Evolutionary conservation across 1,140 invertebrate species (phyloP), one percentile per base, ranked within the genome.

Genomic region (Meteorus sp.): DNA sequence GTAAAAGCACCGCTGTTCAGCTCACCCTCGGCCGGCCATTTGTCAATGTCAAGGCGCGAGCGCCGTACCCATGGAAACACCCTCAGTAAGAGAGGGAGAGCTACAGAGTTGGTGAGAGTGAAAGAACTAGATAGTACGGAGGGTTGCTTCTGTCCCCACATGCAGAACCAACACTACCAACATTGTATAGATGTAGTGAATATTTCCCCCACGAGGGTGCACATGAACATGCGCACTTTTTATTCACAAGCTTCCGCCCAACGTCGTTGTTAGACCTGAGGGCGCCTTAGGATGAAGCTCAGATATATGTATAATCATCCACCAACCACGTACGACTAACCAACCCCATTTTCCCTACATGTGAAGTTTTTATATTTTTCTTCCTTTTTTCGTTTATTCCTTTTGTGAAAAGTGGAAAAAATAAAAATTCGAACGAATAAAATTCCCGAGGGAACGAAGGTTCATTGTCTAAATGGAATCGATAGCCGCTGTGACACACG

Each of bases 31-130:
- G 70, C 75, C 72, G 68, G 74, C 76, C 76, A 80, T 80, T 80
- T 80, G 76, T 80, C 78, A 79, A 78, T 80, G 77, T 80, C 78
- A 78, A 79, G 77, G 77, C 78, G 76, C 78, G 75, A 78, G 77
- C 77, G 76, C 78, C 68, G 78, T 78, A 77, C 58, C 69, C 75
- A 78, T 79, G 71, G 77, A 37, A 77, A 80, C 78, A 72, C 77
- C 76, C 72, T 74, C 65, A 71, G 27, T 43, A 44, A 43, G 37
- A 55, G 58, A 41, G 37, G 15, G 35, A 39, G 35, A 39, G 35
- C 8, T 39, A n/a, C n/a, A n/a, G n/a, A n/a, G n/a, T n/a, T n/a
- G n/a, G n/a, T n/a, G n/a, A n/a, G n/a, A n/a, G n/a, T n/a, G n/a
- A n/a, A n/a, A n/a, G n/a, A n/a, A n/a, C n/a, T n/a, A n/a, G n/a